phyloP scores from a whole-genome alignment of 2,888 invertebrate species.

The Volucella bombylans region DNA sequence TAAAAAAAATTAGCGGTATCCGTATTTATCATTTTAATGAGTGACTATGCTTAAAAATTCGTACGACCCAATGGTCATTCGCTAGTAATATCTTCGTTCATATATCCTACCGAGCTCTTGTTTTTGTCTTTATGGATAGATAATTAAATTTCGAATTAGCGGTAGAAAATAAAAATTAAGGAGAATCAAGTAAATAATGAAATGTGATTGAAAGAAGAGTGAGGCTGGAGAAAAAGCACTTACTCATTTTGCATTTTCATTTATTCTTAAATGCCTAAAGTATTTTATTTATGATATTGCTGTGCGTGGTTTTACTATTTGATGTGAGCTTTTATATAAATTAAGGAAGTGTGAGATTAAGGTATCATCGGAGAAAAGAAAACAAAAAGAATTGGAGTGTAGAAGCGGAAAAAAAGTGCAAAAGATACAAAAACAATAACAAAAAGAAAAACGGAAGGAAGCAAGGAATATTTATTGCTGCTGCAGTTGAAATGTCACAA shows the following conservation, averaged over 20 bases:
- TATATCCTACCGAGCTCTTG: not conserved
- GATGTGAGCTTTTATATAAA: not conserved
- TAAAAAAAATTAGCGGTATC: conserved; percentile 5
- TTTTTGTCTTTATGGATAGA: not conserved
- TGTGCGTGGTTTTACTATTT: not conserved
- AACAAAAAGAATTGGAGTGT: not conserved
- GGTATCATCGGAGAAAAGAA: conserved; percentile 7
- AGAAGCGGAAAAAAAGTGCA: conserved; percentile 4
- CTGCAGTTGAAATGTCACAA: conserved; percentile 70
- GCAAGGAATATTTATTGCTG: conserved; percentile 42
- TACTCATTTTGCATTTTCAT: not conserved
- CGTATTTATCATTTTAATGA: not conserved
- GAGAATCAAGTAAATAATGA: not conserved
- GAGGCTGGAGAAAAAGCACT: conserved; percentile 1
- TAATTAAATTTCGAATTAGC: conserved; percentile 1
- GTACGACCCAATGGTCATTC: conserved; percentile 20
- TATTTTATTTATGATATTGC: conserved; percentile 37
- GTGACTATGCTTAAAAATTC: conserved; percentile 23
- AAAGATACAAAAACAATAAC: conserved; percentile 37
- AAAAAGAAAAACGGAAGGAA: conserved; percentile 9
- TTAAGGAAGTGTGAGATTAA: conserved; percentile 34
- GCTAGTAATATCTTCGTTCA: conserved; percentile 13
- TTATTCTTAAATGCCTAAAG: conserved; percentile 10
- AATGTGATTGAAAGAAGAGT: conserved; percentile 9
- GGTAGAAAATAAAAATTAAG: not conserved